Percentiles rank a stretch among this genome's conserved stretches.
Evolutionary conservation across 2,113 vertebrate genomes (phyloP).

Genomic region (Varanus salvator): DNA sequence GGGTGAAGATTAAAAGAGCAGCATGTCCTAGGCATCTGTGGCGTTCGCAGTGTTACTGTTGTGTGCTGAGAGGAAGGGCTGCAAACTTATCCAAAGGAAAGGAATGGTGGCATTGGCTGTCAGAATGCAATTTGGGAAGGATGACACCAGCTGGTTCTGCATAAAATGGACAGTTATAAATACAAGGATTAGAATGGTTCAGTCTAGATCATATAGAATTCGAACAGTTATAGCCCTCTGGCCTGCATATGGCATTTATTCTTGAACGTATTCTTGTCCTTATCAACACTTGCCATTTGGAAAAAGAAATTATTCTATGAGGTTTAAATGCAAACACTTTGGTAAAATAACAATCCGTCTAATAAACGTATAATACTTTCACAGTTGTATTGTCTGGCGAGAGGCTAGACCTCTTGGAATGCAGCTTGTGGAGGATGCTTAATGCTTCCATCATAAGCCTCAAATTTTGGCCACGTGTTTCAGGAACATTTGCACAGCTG

Average conservation of each 20-base stretch:
- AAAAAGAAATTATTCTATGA: not conserved
- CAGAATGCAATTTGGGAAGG: not conserved
- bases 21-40: not conserved
- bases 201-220: not conserved
- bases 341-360: not conserved
- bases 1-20: not conserved
- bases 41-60: too few relatives aligned
- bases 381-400: not conserved
- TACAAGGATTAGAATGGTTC: not conserved
- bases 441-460: not conserved
- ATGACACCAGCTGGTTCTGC: not conserved
- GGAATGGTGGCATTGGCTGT: not conserved
- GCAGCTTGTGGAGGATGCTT: not conserved
- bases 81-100: not conserved
- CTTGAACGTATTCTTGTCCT: not conserved
- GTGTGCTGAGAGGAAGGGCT: not conserved
- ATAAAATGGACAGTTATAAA: not conserved
- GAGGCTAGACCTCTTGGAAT: not conserved
- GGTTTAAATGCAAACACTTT: not conserved
- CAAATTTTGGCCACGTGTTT: conserved; percentile 1
- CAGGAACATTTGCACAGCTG: not conserved
- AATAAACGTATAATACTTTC: not conserved
- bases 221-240: not conserved
- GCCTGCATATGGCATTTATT: not conserved
- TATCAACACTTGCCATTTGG: not conserved